Conservation (phyloP, 2,888 invertebrate genomes). For the Ligdia adustata region DNA sequence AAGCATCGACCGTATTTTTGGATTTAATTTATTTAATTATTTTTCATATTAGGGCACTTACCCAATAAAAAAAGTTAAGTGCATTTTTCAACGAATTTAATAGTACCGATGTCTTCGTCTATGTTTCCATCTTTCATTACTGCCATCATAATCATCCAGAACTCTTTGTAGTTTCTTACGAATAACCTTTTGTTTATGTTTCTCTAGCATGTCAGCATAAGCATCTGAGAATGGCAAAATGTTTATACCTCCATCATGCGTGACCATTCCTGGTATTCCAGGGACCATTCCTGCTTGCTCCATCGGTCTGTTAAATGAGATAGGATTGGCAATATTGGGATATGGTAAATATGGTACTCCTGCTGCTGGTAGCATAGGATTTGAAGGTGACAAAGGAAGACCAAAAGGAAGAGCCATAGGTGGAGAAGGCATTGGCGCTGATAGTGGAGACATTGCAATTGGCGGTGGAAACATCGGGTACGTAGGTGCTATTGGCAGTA, state of each 20-base stretch:
- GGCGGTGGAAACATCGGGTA: slow-evolving; percentile 15
- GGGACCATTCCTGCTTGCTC: slow-evolving; percentile 58
- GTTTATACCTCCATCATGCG: slow-evolving; percentile 66
- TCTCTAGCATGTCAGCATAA: slow-evolving; percentile 64
- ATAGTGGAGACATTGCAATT: slow-evolving; percentile 24
- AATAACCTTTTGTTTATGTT: slow-evolving; percentile 60
- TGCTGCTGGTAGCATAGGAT: slow-evolving; percentile 41
- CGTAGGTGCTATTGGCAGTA: slow-evolving; percentile 21
- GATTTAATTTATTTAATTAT: too few species aligned
- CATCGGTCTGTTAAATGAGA: slow-evolving; percentile 18
- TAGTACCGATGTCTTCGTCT: not conserved
- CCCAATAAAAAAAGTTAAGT: too few species aligned
- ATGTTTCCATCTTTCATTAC: slow-evolving; percentile 24
- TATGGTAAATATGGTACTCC: slow-evolving; percentile 32
- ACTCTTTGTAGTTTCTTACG: slow-evolving; percentile 52
- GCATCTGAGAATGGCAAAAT: slow-evolving; percentile 71
- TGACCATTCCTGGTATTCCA: slow-evolving; percentile 61
- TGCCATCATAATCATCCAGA: slow-evolving; percentile 46
- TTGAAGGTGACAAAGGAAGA: slow-evolving; percentile 42
- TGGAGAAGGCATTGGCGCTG: slow-evolving; percentile 29
- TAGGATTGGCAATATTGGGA: slow-evolving; percentile 12
- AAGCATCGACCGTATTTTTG: too few species aligned
- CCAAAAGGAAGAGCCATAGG: slow-evolving; percentile 41
- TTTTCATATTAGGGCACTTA: too few species aligned
- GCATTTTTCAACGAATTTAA: not conserved